Percentiles rank a stretch among this genome's conserved stretches.
Conservation (phyloP, 2,888 invertebrate genomes). For the Imbricaverruca yamaguchii region DNA sequence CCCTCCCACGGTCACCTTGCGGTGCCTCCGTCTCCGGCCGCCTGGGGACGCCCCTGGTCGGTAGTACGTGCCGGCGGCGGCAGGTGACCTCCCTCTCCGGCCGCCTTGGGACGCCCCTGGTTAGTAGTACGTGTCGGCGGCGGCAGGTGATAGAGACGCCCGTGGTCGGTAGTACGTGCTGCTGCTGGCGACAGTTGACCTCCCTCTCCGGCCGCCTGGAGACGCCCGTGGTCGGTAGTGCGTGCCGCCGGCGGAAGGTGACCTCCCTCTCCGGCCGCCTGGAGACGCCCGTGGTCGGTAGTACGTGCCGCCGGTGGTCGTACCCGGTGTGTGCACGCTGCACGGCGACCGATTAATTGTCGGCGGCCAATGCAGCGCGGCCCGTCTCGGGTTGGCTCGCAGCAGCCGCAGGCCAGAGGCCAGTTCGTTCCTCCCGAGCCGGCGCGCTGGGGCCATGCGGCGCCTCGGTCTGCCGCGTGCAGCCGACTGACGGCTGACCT, state of each 20-base stretch:
- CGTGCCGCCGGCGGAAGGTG: too few relatives aligned
- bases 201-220: too few relatives aligned
- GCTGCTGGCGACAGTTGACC: too few relatives aligned
- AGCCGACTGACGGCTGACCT: not conserved
- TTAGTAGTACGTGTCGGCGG: too few relatives aligned
- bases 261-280: too few relatives aligned
- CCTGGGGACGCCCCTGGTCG: not conserved
- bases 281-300: too few relatives aligned
- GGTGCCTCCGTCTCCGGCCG: not conserved
- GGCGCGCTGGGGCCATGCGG: not conserved
- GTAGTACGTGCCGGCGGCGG: not conserved
- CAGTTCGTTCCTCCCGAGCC: slow-evolving; percentile 1
- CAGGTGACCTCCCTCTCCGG: not conserved
- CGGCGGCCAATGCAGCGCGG: not conserved
- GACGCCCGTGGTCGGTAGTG: too few relatives aligned
- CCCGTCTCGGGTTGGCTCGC: not conserved
- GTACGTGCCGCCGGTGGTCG: too few relatives aligned
- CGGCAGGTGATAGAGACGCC: too few relatives aligned
- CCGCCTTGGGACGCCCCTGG: too few relatives aligned
- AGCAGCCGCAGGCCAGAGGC: not conserved
- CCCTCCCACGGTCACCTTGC: too few relatives aligned
- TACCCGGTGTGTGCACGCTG: not conserved
- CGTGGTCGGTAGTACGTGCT: too few relatives aligned
- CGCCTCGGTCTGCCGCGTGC: not conserved
- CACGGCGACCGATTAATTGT: slow-evolving; percentile 2